Conservation (phyloP, 2,888 invertebrate species). For the Pseudococcus viburni region DNA sequence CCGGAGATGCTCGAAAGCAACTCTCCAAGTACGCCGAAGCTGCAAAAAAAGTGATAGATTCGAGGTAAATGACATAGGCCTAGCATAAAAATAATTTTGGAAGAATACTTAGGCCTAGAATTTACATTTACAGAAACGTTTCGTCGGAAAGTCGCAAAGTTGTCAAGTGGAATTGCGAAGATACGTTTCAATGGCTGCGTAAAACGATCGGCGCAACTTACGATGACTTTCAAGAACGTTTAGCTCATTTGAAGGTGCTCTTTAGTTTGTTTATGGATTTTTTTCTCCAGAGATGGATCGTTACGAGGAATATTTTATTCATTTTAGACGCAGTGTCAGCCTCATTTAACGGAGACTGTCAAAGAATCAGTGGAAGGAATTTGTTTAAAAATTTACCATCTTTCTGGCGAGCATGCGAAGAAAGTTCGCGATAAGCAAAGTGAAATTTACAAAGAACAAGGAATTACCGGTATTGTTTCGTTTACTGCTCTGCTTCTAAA, state of each 20-base stretch:
- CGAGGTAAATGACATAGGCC: constrained; percentile 72
- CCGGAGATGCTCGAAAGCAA: constrained; percentile 95
- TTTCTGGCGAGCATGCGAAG: constrained; percentile 91
- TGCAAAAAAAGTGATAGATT: constrained; percentile 96
- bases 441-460: constrained; percentile 88
- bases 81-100: background rate
- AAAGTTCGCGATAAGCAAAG: constrained; percentile 91
- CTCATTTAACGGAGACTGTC: constrained; percentile 94
- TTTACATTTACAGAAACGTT: constrained; percentile 78
- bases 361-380: constrained; percentile 95
- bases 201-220: constrained; percentile 94
- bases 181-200: constrained; percentile 95
- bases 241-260: constrained; percentile 85
- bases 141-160: constrained; percentile 95
- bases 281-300: background rate
- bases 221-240: constrained; percentile 90
- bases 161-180: constrained; percentile 98
- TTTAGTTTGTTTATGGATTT: background rate
- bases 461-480: constrained; percentile 75
- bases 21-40: constrained; percentile 95
- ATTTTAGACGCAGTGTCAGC: constrained; percentile 89
- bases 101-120: constrained; percentile 1
- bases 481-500: background rate
- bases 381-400: constrained; percentile 92
- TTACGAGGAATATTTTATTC: background rate